Evolutionary conservation across 64 coral and sea anemone genomes (phyloP).

Genomic region (Montipora cactus): DNA sequence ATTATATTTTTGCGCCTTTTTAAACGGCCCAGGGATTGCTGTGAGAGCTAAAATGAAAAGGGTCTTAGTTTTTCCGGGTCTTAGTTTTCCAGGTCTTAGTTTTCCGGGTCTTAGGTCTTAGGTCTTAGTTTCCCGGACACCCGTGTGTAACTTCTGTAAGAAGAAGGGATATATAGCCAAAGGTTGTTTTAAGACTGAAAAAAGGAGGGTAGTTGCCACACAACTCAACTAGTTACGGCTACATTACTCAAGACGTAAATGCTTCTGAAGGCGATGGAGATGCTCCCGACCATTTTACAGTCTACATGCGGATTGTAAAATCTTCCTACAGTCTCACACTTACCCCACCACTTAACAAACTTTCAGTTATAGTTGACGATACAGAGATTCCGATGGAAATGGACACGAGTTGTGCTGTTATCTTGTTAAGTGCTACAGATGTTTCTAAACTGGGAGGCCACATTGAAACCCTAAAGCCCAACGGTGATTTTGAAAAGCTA

Average conservation of each 20-base stretch:
- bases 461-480: constrained; percentile 24
- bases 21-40: too few species aligned
- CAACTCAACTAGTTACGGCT: constrained; percentile 54
- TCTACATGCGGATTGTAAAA: constrained; percentile 62
- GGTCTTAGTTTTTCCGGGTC: too few species aligned
- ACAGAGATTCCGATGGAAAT: constrained; percentile 63
- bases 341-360: constrained; percentile 49
- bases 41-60: too few species aligned
- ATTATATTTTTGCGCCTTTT: too few species aligned
- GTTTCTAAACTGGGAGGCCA: constrained; percentile 56
- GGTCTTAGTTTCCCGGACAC: too few species aligned
- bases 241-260: background rate
- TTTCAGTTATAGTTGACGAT: constrained; percentile 50
- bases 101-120: too few species aligned
- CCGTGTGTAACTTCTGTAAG: constrained; percentile 53
- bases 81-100: too few species aligned
- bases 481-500: constrained; percentile 57
- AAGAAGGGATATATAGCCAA: constrained; percentile 50
- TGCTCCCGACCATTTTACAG: constrained; percentile 13
- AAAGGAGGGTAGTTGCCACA: constrained; percentile 33
- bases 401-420: constrained; percentile 64
- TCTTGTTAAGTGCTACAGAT: constrained; percentile 32
- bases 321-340: background rate
- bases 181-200: constrained; percentile 58
- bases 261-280: background rate